These are phyloP conservation scores for Eumerus sabulonum DNA, from an alignment of 2,888 invertebrate genomes.

Conservation along the genomic window DNA sequence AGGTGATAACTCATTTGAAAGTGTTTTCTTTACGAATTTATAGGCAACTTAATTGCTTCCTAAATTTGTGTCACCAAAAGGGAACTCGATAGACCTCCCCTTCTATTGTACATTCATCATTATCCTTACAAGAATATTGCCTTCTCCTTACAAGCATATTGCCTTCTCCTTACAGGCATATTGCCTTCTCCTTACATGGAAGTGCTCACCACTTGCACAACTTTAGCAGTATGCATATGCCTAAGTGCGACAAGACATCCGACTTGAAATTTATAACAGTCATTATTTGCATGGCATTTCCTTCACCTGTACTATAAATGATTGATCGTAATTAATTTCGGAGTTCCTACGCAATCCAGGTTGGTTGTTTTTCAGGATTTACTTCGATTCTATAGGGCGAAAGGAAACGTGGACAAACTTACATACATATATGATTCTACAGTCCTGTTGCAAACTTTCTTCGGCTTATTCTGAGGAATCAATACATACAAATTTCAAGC, in stretches of 20 bases:
- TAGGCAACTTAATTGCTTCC: slow-evolving; percentile 63
- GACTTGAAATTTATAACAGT: slow-evolving; percentile 53
- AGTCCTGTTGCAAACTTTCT: too few species aligned
- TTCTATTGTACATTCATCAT: slow-evolving; percentile 51
- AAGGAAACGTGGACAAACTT: too few species aligned
- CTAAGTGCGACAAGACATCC: slow-evolving; percentile 46
- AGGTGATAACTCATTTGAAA: too few species aligned
- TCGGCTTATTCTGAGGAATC: too few species aligned
- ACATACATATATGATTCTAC: too few species aligned
- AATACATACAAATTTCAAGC: too few species aligned
- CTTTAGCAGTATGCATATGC: not conserved
- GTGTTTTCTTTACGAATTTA: slow-evolving; percentile 56
- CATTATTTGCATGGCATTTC: slow-evolving; percentile 61
- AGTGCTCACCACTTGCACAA: not conserved
- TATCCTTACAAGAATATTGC: slow-evolving; percentile 12
- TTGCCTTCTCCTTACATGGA: not conserved
- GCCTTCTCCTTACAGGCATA: too few species aligned
- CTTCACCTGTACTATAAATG: slow-evolving; percentile 60
- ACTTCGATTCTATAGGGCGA: too few species aligned
- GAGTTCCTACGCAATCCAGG: too few species aligned
- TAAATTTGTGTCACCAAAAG: slow-evolving; percentile 49
- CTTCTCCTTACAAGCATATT: not conserved
- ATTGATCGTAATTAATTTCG: slow-evolving; percentile 61
- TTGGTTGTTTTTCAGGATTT: too few species aligned
- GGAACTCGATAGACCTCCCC: slow-evolving; percentile 61